Base-by-base conservation (phyloP, 2,888 invertebrate species). In the Dione juno region DNA sequence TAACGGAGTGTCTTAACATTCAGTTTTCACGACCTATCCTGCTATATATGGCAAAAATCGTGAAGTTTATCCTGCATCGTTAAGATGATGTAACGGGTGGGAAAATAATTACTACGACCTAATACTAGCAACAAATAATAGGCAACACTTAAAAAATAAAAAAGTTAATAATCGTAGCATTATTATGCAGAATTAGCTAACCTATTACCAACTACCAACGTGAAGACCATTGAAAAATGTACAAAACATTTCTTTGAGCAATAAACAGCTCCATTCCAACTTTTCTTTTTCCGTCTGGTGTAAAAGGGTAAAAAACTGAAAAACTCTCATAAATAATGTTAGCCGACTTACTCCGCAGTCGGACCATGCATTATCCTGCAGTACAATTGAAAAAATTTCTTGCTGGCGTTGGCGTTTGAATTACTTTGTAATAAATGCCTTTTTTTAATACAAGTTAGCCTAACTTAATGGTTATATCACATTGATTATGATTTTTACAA, bases 281-380 rank as follows among this genome's bases (percentile, higher is more conserved):
- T 73, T 73, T 66, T 73, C 65, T 70, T 59, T 68, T 52, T 67
- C 72, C 64, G 54, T 69, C 48, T 64, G 21, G 70, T 52, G 53
- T 59, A 66, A 67, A 69, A 69, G 66, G 52, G 63, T 54, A 63
- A 73, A 70, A 71, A 71, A 69, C 40, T 52, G 57, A 65, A 71
- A 71, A 65, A 67, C 68, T 71, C 64, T 64, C 71, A 69, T 74
- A 74, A 74, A 74, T 74, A 69, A 74, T 74, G 59, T 53, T 43
- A 53, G 67, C 68, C 40, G 65, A 72, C 67, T 71, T 58, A 67
- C 65, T 69, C 45, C 48, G 41, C 59, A 54, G 69, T 66, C 67
- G 65, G 72, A 71, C 73, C 64, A 48, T 72, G 69, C 67, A 65
- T 54, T 69, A 71, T 71, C 57, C 41, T 45, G 54, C 37, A 50